Evolutionary conservation across 2,113 vertebrate genomes (phyloP).

Genomic region (Pterocles gutturalis): DNA sequence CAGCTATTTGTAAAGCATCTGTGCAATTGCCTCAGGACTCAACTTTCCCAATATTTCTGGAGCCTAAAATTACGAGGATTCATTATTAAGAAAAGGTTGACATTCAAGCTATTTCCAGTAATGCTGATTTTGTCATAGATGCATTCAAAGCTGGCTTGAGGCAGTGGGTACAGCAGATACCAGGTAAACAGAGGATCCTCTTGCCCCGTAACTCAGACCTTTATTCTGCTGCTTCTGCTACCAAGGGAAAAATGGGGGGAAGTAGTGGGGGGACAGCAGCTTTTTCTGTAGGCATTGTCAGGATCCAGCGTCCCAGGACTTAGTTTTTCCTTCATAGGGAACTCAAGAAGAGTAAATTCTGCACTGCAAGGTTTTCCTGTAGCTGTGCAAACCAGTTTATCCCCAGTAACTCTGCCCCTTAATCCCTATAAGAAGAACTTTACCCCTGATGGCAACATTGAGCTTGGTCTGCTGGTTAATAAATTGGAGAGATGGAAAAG

Average conservation of each 20-base stretch:
- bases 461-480: neutral
- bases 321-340: neutral
- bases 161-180: neutral
- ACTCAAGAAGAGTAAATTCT: neutral
- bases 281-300: neutral
- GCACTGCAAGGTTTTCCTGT: neutral
- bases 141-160: neutral
- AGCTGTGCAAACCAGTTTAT: neutral
- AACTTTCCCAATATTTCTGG: neutral
- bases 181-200: neutral
- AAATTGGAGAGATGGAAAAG: neutral
- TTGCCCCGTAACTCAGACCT: neutral
- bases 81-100: conserved; percentile 7
- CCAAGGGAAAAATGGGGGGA: neutral
- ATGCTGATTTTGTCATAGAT: neutral
- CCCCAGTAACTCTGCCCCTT: neutral
- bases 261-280: fast-evolving
- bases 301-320: neutral
- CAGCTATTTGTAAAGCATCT: neutral
- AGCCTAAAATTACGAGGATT: neutral
- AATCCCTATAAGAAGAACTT: neutral
- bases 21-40: neutral
- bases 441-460: neutral
- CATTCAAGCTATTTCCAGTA: neutral
- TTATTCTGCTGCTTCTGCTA: neutral